These are phyloP conservation scores for Geophilus truncorum DNA, from an alignment of 2,888 invertebrate species.

Conservation along the genomic window DNA sequence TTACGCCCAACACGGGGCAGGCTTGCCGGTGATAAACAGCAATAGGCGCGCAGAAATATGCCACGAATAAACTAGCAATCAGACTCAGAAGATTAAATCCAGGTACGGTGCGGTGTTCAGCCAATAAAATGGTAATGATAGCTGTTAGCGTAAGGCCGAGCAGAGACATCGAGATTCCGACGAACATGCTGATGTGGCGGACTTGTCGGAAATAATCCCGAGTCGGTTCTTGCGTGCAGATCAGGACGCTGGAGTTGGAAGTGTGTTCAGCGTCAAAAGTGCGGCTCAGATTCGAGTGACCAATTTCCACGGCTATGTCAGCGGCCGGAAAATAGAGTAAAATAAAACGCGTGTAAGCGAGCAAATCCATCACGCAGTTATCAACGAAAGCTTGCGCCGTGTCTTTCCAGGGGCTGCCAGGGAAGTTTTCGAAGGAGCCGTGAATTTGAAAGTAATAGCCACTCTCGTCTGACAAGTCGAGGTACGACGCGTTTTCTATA, in stretches of 20 bases:
- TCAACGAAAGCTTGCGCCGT: background rate
- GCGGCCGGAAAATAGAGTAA: background rate
- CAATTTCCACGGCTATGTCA: background rate
- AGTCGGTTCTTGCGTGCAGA: background rate
- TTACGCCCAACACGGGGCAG: background rate
- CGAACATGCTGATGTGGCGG: background rate
- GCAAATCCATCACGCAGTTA: background rate
- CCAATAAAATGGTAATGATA: background rate
- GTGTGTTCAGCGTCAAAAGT: too few species aligned
- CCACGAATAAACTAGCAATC: background rate
- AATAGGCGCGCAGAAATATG: background rate
- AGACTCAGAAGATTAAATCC: background rate
- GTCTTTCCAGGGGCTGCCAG: background rate
- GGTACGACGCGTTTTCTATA: background rate
- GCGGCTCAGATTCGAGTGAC: background rate
- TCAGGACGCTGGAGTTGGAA: background rate
- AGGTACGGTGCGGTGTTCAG: background rate
- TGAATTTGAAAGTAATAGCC: background rate
- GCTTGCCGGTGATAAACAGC: background rate
- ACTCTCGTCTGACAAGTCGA: background rate
- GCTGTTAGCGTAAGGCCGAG: background rate
- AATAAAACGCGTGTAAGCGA: background rate
- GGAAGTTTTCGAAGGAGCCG: background rate
- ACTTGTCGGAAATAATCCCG: background rate
- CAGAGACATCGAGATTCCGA: background rate